These are phyloP conservation scores for Drosophila ercepeae DNA, from an alignment of 1,140 invertebrate species.

Conservation along the genomic window DNA sequence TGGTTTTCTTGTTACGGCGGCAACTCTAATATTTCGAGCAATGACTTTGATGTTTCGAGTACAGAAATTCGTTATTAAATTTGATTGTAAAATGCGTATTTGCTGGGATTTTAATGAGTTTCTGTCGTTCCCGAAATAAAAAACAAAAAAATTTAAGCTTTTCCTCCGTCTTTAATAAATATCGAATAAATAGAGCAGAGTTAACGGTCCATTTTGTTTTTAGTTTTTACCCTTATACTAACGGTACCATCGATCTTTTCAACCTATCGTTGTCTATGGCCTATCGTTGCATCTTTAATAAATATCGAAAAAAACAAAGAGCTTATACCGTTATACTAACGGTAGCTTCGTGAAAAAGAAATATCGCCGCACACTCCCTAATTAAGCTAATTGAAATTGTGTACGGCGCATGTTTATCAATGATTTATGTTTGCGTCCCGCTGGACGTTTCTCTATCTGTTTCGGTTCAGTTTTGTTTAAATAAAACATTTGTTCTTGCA, in stretches of 20 bases:
- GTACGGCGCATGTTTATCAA: constrained; percentile 40
- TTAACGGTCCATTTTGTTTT: no score
- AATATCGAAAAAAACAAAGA: no score
- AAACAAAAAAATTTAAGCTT: neutral
- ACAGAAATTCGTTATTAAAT: constrained; percentile 51
- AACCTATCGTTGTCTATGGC: no score
- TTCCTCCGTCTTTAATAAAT: neutral
- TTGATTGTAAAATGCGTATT: constrained; percentile 57
- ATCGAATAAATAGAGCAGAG: no score
- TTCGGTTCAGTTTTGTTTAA: constrained; percentile 12
- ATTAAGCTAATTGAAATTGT: constrained; percentile 44
- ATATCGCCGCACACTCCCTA: constrained; percentile 1
- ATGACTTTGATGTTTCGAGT: constrained; percentile 65
- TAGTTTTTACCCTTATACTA: no score
- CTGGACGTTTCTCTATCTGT: constrained; percentile 9
- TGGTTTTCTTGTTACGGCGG: constrained; percentile 3
- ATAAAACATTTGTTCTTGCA: constrained; percentile 10
- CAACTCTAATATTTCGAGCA: constrained; percentile 13
- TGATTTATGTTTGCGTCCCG: constrained; percentile 38
- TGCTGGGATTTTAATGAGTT: constrained; percentile 29
- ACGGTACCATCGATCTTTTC: no score
- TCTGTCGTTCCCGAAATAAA: neutral
- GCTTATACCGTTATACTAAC: constrained; percentile 5
- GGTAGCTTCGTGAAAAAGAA: neutral
- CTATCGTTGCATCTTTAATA: no score